phyloP scores from a whole-genome alignment of 2,888 invertebrate species.

The Spicauda simplicius region DNA sequence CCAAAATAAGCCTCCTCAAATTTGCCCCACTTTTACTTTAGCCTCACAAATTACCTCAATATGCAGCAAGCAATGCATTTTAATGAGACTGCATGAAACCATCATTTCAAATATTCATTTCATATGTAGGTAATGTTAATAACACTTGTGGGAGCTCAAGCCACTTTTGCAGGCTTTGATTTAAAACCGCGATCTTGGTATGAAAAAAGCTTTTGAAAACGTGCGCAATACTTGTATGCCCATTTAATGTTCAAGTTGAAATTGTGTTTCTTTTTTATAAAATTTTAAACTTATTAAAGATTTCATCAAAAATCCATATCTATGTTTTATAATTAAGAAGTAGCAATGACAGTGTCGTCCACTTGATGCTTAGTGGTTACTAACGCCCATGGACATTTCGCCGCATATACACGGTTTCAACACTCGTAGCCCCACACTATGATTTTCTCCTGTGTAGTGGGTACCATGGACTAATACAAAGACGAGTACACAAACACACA shows the following conservation, averaged over 20 bases:
- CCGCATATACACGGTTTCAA: too few relatives aligned
- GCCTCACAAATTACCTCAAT: slow-evolving; percentile 25
- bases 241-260: background rate
- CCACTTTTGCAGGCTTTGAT: slow-evolving; percentile 31
- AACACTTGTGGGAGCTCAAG: slow-evolving; percentile 25
- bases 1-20: background rate
- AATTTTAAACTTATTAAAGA: too few relatives aligned
- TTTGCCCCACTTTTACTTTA: slow-evolving; percentile 15
- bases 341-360: too few relatives aligned
- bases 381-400: too few relatives aligned
- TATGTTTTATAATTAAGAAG: too few relatives aligned
- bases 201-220: slow-evolving; percentile 12
- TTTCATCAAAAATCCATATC: too few relatives aligned
- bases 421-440: too few relatives aligned
- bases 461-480: too few relatives aligned
- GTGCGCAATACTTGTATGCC: background rate
- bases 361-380: too few relatives aligned
- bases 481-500: too few relatives aligned
- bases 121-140: slow-evolving; percentile 33
- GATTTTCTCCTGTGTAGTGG: too few relatives aligned
- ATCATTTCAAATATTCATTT: slow-evolving; percentile 32
- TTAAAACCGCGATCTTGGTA: slow-evolving; percentile 23
- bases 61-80: slow-evolving; percentile 29
- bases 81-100: slow-evolving; percentile 31
- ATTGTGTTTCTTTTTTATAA: background rate